These are phyloP conservation scores for Desoria tigrina DNA, from an alignment of 2,888 invertebrate species.

Conservation along the genomic window DNA sequence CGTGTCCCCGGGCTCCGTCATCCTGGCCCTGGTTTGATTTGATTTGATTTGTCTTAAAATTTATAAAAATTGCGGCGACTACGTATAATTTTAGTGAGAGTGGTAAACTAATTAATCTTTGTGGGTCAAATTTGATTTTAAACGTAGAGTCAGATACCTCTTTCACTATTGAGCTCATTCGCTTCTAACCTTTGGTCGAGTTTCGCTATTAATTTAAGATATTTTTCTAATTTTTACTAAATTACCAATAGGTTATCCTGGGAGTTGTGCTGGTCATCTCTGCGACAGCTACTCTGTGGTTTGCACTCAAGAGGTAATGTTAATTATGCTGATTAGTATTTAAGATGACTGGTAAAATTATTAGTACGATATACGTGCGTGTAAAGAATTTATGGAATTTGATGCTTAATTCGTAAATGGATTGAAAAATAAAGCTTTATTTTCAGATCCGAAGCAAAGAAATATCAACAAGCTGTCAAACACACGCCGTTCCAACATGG, in stretches of 20 bases:
- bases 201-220: no score
- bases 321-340: no score
- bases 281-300: slow-evolving; percentile 52
- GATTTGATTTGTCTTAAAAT: no score
- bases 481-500: slow-evolving; percentile 44
- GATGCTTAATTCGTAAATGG: no score
- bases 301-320: slow-evolving; percentile 51
- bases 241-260: slow-evolving; percentile 50
- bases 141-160: no score
- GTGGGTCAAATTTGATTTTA: slow-evolving; percentile 3
- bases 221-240: no score
- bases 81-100: neutral
- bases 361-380: no score
- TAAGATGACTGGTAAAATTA: no score
- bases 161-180: no score
- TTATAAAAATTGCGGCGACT: neutral
- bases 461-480: slow-evolving; percentile 42
- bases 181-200: no score
- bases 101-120: neutral
- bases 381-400: no score
- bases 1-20: slow-evolving; percentile 52
- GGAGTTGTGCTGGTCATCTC: slow-evolving; percentile 53
- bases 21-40: slow-evolving; percentile 37
- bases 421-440: no score
- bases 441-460: slow-evolving; percentile 52